Percentiles rank a stretch among this genome's conserved stretches.
Evolutionary conservation across 2,113 vertebrate species (phyloP).

Genomic region (Scopus umbretta): DNA sequence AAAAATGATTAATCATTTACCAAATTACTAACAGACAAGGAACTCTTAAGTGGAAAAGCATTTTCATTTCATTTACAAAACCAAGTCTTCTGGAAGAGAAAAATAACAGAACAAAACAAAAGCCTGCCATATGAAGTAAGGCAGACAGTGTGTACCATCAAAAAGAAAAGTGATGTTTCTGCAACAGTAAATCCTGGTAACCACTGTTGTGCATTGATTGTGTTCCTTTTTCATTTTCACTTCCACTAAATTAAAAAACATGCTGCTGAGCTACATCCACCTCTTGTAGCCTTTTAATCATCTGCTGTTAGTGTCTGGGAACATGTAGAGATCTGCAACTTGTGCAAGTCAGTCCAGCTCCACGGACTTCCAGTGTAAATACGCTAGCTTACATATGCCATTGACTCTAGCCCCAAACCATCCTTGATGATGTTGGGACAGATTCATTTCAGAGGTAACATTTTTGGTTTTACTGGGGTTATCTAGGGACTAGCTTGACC

Average conservation of each 20-base stretch:
- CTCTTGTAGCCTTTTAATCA: not conserved
- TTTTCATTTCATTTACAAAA: constrained; percentile 28
- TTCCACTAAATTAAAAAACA: not conserved
- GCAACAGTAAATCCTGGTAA: constrained; percentile 15
- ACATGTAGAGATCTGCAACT: not conserved
- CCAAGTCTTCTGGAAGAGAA: not conserved
- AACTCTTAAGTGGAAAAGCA: not conserved
- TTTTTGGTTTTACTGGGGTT: not conserved
- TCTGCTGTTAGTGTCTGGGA: not conserved
- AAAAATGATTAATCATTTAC: constrained; percentile 24
- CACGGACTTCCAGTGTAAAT: not conserved
- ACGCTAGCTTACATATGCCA: not conserved
- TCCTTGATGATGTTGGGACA: not conserved
- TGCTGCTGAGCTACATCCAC: not conserved
- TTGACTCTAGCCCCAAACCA: not conserved
- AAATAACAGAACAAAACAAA: not conserved
- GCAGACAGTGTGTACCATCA: not conserved
- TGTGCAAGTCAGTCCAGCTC: not conserved
- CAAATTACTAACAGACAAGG: not conserved
- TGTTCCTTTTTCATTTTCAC: not conserved
- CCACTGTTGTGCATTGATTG: not conserved
- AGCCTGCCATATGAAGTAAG: not conserved
- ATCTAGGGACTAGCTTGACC: not conserved
- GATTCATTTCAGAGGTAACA: not conserved
- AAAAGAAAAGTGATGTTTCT: constrained; percentile 16